Conservation (phyloP, 2,113 vertebrate genomes). For the Aramus guarauna region DNA sequence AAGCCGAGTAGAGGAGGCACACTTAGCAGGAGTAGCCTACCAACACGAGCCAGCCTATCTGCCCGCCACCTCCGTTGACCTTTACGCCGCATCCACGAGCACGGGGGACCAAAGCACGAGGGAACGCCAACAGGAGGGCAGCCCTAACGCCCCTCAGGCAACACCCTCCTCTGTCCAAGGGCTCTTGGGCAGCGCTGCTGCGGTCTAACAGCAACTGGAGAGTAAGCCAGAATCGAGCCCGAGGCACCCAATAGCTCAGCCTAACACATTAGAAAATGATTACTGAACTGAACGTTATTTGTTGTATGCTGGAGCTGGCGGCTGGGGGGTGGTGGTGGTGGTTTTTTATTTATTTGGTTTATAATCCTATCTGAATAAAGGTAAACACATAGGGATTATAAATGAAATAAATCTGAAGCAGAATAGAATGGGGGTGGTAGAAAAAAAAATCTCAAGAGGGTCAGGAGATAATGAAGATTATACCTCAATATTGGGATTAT, state of each 20-base stretch:
- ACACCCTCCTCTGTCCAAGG: not conserved
- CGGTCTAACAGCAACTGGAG: not conserved
- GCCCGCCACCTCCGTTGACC: not conserved
- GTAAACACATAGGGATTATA: constrained; percentile 82
- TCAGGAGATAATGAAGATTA: constrained; percentile 86
- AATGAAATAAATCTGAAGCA: constrained; percentile 78
- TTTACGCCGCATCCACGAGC: fast-evolving
- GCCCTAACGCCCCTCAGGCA: too few relatives aligned
- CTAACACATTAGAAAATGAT: constrained; percentile 42
- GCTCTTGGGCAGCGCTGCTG: fast-evolving
- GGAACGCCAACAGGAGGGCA: fast-evolving
- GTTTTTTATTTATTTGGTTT: constrained; percentile 53
- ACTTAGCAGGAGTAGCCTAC: not conserved
- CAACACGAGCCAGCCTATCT: not conserved
- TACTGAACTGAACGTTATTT: constrained; percentile 38
- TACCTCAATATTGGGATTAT: constrained; percentile 84
- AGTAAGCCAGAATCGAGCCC: not conserved
- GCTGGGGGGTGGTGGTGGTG: not conserved
- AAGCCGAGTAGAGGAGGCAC: not conserved
- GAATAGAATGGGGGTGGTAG: constrained; percentile 64
- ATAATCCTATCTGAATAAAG: constrained; percentile 82
- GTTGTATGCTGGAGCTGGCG: constrained; percentile 50
- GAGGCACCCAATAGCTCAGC: not conserved
- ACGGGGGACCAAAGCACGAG: not conserved
- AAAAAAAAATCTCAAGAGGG: constrained; percentile 72